Evolutionary conservation across 2,888 invertebrate species (phyloP), one percentile per base, ranked within the genome.

Genomic region (Pharmacophagus antenor): DNA sequence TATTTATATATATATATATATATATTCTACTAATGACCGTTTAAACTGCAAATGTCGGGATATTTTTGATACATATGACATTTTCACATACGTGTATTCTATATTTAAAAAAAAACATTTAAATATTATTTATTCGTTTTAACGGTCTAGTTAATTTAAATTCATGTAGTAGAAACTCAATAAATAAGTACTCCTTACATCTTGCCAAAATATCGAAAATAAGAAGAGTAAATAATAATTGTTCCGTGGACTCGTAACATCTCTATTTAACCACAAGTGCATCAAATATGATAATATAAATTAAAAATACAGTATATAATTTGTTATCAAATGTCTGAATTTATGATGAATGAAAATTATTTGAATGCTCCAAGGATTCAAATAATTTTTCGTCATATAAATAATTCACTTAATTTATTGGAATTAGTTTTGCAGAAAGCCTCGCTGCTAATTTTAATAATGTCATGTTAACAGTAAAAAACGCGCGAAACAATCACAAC

Each of bases 1-100:
- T 44, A 53, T 61, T 49, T n/a, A n/a, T n/a, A n/a, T n/a, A n/a
- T n/a, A n/a, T n/a, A n/a, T n/a, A 52, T 25, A 49, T 25, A 25
- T 15, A n/a, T 44, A 48, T 47, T 41, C 41, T 48, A 54, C 53
- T 48, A 41, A 7, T 41, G 41, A 54, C 48, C 48, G 18, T 42
- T 42, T 18, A 44, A 17, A 18, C 17, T n/a, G 42, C 42, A 44
- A 44, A 44, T 7, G 37, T 37, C n/a, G 15, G 37, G n/a, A 8
- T n/a, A n/a, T 15, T 37, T 37, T 37, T 37, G 6, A 37, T 2
- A n/a, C n/a, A n/a, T n/a, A 37, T 37, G 15, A n/a, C n/a, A 4
- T 37, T 37, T 37, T 15, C 15, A 37, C n/a, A 37, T n/a, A 2
- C 15, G 10, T 4, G 6, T 37, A n/a, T 37, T 37, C 37, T 37